A percentile compares a stretch with the other conserved stretches of the same genome.
These are phyloP conservation scores for Stercorarius parasiticus DNA, from an alignment of 2,113 vertebrate genomes.

Conservation along the genomic window DNA sequence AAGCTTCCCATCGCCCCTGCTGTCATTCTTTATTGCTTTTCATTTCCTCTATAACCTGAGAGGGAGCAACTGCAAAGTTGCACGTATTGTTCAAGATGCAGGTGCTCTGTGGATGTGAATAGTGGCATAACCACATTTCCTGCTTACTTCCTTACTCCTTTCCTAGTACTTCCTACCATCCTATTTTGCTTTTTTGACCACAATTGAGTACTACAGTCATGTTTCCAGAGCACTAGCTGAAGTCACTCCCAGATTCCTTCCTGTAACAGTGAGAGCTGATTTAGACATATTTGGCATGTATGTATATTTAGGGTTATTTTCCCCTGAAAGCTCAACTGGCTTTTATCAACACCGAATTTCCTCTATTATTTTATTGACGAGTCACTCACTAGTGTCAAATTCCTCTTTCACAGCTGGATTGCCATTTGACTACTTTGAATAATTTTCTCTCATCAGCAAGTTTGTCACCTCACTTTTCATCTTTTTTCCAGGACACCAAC, in stretches of 20 bases:
- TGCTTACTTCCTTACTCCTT: constrained; percentile 37
- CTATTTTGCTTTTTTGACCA: neutral
- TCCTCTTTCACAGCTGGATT: neutral
- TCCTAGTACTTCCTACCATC: neutral
- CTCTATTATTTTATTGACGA: neutral
- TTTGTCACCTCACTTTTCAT: neutral
- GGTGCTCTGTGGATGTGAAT: constrained; percentile 30
- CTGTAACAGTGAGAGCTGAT: neutral
- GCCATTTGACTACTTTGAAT: neutral
- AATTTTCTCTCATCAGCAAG: neutral
- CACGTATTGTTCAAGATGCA: constrained; percentile 5
- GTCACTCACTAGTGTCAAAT: neutral
- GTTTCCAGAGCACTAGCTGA: neutral
- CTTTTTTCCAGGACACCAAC: neutral
- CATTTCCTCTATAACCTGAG: neutral
- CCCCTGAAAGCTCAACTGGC: neutral
- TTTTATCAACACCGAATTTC: neutral
- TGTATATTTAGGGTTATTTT: neutral
- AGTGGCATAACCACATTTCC: neutral
- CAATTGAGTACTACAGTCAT: neutral
- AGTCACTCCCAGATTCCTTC: constrained; percentile 4
- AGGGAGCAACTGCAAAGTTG: neutral
- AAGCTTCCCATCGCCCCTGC: neutral
- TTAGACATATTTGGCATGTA: neutral
- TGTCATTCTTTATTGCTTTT: neutral